Evolutionary conservation across 2,888 invertebrate species (phyloP).

Genomic region (Acronicta psi): DNA sequence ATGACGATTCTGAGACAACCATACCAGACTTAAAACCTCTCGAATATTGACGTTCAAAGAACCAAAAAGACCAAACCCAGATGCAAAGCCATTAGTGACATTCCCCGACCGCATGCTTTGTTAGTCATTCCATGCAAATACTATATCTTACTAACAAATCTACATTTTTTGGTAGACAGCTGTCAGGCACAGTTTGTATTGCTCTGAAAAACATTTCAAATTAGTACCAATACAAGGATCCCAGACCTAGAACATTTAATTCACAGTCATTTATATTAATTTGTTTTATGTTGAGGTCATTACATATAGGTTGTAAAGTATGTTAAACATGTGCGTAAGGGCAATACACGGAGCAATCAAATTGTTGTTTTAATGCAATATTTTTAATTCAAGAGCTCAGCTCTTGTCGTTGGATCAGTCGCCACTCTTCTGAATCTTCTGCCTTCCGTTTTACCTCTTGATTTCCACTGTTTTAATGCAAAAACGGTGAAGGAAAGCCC

Average conservation of each 20-base stretch:
- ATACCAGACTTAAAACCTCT: too few relatives aligned
- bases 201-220: constrained; percentile 82
- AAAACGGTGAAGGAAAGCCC: too few relatives aligned
- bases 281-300: constrained; percentile 26
- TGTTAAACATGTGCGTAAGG: too few relatives aligned
- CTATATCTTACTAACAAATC: constrained; percentile 87
- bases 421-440: too few relatives aligned
- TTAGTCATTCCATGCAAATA: constrained; percentile 75
- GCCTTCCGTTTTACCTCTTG: too few relatives aligned
- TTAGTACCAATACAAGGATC: constrained; percentile 59
- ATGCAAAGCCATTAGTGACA: constrained; percentile 48
- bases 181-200: constrained; percentile 86
- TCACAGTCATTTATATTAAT: constrained; percentile 27
- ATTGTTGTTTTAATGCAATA: too few relatives aligned
- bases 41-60: constrained; percentile 15
- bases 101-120: constrained; percentile 40
- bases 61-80: constrained; percentile 11
- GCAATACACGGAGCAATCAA: too few relatives aligned
- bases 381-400: too few relatives aligned
- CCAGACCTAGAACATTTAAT: constrained; percentile 28
- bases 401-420: too few relatives aligned
- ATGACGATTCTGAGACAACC: too few relatives aligned
- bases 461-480: too few relatives aligned
- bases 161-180: constrained; percentile 88
- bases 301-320: constrained; percentile 33